A percentile compares a stretch with the other conserved stretches of the same genome.
phyloP scores from a whole-genome alignment of 1,140 invertebrate genomes.

The Caerostris darwini region DNA sequence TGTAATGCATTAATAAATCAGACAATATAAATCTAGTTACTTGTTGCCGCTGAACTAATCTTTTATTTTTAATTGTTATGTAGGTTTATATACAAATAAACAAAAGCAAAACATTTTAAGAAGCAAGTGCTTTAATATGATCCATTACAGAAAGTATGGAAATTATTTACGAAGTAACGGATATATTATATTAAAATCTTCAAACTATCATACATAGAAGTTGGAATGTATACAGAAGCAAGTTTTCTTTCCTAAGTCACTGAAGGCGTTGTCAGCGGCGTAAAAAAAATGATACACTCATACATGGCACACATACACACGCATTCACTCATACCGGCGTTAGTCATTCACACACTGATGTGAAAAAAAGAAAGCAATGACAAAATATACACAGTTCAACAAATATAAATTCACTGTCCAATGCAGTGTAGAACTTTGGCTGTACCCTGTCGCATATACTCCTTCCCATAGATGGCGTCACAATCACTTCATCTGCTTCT shows the following conservation, averaged over 20 bases:
- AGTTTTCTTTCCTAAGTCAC: conserved; percentile 56
- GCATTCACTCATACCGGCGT: conserved; percentile 45
- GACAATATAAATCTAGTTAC: too few species aligned
- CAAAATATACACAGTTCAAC: conserved; percentile 46
- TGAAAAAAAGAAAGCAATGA: conserved; percentile 53
- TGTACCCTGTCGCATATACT: conserved; percentile 58
- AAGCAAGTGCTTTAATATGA: conserved; percentile 75
- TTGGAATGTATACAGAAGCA: conserved; percentile 74
- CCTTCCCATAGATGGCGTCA: conserved; percentile 58
- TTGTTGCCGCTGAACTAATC: too few species aligned
- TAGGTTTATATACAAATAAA: conserved; percentile 13
- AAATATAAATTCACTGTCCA: conserved; percentile 70
- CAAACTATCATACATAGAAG: conserved; percentile 72
- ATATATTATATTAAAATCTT: conserved; percentile 77
- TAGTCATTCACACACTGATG: conserved; percentile 49
- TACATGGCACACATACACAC: background rate
- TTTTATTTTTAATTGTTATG: too few species aligned
- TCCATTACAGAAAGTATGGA: conserved; percentile 73
- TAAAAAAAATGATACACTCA: conserved; percentile 41
- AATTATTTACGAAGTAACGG: conserved; percentile 64
- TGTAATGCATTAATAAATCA: too few species aligned
- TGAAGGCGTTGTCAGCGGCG: conserved; percentile 26
- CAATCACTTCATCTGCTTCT: background rate
- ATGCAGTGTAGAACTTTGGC: conserved; percentile 68
- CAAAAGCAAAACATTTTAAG: background rate